Evolutionary conservation across 2,888 invertebrate genomes (phyloP), one percentile per base, ranked within the genome.

Genomic region (Boloria euphrosyne): DNA sequence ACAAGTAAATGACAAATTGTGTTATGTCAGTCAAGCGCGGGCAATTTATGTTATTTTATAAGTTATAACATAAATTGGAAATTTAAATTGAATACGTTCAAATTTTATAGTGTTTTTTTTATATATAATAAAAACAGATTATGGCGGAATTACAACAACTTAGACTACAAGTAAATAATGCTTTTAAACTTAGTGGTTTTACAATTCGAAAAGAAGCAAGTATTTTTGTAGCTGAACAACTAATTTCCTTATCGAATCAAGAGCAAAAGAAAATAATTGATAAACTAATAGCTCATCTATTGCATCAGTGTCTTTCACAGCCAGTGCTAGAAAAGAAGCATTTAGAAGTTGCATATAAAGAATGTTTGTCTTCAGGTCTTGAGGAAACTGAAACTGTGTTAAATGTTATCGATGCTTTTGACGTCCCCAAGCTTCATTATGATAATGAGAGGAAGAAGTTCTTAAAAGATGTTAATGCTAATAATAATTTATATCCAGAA

Each of bases 381-480:
- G 95, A 95, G 78, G 94, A 94, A 70, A 93, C 94, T 4, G 96
- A 97, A 81, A 95, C 96, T 0, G 82, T 96, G 0, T 93, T 98
- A 17, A 95, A 93, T 78, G 94, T 98, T 0, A 97, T 98, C 65
- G 94, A 95, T 85, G 96, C 96, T 0, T 98, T 96, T 80, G 94
- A 95, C 62, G 94, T 97, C 27, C 98, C 98, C 0, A 95, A 96
- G 81, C 93, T 96, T 59, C 86, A 89, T 14, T 98, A 96, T 80
- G 95, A 96, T 74, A 86, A 89, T n/a, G 95, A 96, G 67, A 94
- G 95, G 62, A 97, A 97, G 78, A 96, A 96, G 81, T 98, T 97
- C 82, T 79, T 94, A 13, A 82, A 92, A 71, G 89, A 92, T 67
- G 75, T 85, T 0, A 77, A 76, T 68, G 81, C 79, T 1, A 87